Evolutionary conservation across 2,113 vertebrate genomes (phyloP), one percentile per base, ranked within the genome.

Genomic region (Periophthalmus modestus): DNA sequence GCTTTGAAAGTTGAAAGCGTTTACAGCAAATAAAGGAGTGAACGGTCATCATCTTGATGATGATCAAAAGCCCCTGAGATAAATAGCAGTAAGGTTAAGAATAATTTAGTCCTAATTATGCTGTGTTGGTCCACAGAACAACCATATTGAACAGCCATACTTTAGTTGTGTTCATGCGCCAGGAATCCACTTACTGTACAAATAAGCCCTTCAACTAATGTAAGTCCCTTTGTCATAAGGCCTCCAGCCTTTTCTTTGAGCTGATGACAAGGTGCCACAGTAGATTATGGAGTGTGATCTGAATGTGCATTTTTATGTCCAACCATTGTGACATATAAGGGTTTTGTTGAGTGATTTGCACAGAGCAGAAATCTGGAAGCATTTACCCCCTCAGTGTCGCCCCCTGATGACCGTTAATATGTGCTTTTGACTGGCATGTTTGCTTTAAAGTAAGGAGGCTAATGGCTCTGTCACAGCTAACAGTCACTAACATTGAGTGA

Each of bases 341-440:
- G 16, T 34, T 67, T 54, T 34, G 50, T 21, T 43, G 21, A 14
- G 55, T 54, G 67, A 58, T 46, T 19, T 68, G 48, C 52, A 33
- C 23, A 13, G 21, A 68, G 71, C 68, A 2, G 54, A 75, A 34
- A 46, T 13, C 75, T 81, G 78, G 75, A 81, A 83, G 66, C 78
- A 18, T 74, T 82, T 82, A 82, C 24, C 50, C 63, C 46, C 62
- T 59, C 34, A 6, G 55, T 52, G 74, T 74, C 48, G 16, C 67
- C 57, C 57, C 57, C 77, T 75, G 66, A 75, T 75, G 74, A 68
- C 57, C 52, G 43, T 57, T 71, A 80, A 68, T 68, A 72, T 71
- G 57, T 54, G 61, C 59, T 68, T 48, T 70, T 76, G 74, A 80
- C 54, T 54, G 74, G 54, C 68, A 52, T 77, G 72, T 80, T 80